Base-by-base conservation (phyloP, 1,140 invertebrate genomes). In the Agrypnia vestita region DNA sequence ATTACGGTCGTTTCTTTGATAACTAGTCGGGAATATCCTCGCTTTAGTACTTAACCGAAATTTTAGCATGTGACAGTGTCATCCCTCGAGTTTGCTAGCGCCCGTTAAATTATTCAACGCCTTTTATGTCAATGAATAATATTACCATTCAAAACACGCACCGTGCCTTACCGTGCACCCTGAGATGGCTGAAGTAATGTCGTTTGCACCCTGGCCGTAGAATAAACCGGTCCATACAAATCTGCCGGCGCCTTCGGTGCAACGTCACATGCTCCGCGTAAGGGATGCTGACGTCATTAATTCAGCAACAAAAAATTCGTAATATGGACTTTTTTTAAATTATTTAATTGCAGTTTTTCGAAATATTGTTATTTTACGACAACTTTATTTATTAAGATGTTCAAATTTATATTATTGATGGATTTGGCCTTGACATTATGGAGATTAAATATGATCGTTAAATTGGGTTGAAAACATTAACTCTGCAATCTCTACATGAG, bases 71-170 rank as follows among this genome's bases (percentile, higher is more conserved):
- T 13, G 9, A 62, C 46, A 44, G 35, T 49, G 59, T 64, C 55
- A 17, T 56, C 21, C 11, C 25, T 25, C 11, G 61, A 73, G 77
- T 81, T 51, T 69, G 61, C 76, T 10, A 64, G 49, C 47, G 44
- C 55, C 47, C 15, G 67, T 21, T 69, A 82, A 82, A 61, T 79
- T 82, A 82, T 82, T 79, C 77, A 76, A 64, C 44, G 76, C 81
- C 78, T 82, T 82, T 80, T 82, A 80, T 74, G 78, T 80, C 81
- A 79, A 82, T 82, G 81, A 80, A 82, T 82, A 80, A 80, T 72
- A 80, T 82, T 82, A 79, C 78, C 74, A 82, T 82, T 78, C 69
- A 35, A 17, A 73, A 78, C 80, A 82, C 74, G 80, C 77, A 77
- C 61, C 67, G 43, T 64, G 21, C 76, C 61, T 47, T 51, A 46